Base-by-base conservation (phyloP, 2,797 vertebrate species). In the Anomalospiza imberbis region DNA sequence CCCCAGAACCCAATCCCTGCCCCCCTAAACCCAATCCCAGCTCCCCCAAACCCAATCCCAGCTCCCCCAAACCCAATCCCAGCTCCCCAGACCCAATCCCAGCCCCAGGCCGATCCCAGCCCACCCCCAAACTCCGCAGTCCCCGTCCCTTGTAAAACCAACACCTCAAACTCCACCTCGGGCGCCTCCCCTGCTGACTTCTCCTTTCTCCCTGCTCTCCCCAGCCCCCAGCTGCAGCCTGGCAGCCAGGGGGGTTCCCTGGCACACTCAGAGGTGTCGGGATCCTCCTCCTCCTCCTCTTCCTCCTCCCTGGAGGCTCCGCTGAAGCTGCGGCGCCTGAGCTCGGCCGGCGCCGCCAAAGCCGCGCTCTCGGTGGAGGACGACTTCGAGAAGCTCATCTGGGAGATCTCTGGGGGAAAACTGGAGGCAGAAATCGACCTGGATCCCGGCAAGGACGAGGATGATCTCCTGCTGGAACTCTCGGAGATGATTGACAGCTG, bases 351-450 rank as follows among this genome's bases (percentile, higher is more conserved):
- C 13, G 24, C 70, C 6, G 91, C 97, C 68, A 98, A 98, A 28
- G 36, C 97, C 4, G 57, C 97, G 0, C 85, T 97, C 2, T 96
- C 98, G 0, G 93, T 98, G 9, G 97, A 99, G 60, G 99, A 99
- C 7, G 99, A 99, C 81, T 99, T 99, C 8, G 99, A 99, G 58
- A 98, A 99, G 44, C 97, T 99, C 42, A 98, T 99, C 85, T 99
- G 98, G 95, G 99, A 99, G 96, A 99, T 99, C 97, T 98, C 98
- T 1, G 99, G 98, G 34, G 99, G 99, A 84, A 98, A 98, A 68
- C 96, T 99, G 78, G 99, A 99, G 91, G 98, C 97, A 18, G 98
- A 99, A 19, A 98, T 99, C 25, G 98, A 99, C 79, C 93, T 98
- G 85, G 99, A 99, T 88, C 98, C 98, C 0, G 98, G 97, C 38